phyloP scores from a whole-genome alignment of 64 coral and sea anemone genomes.

The Stylophora pistillata region DNA sequence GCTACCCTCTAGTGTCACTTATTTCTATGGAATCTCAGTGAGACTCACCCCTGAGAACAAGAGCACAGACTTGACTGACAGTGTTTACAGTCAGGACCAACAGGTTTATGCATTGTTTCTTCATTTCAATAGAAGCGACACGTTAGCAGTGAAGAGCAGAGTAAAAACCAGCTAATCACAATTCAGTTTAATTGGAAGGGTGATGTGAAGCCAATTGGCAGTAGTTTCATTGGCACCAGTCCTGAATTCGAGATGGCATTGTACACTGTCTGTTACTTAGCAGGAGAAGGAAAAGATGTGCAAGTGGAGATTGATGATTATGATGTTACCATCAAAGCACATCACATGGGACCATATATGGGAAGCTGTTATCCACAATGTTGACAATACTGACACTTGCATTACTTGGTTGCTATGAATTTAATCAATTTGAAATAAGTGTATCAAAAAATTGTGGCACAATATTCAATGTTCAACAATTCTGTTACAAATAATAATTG shows the following conservation, averaged over 20 bases:
- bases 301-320: constrained; percentile 85
- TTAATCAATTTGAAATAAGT: neutral
- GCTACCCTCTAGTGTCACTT: too few relatives aligned
- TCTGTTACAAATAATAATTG: too few relatives aligned
- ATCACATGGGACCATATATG: constrained; percentile 29
- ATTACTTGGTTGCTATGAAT: neutral
- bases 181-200: constrained; percentile 94
- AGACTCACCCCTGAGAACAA: too few relatives aligned
- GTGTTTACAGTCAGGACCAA: too few relatives aligned
- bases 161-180: constrained; percentile 75
- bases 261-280: constrained; percentile 94
- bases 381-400: neutral
- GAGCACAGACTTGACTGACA: too few relatives aligned
- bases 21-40: too few relatives aligned
- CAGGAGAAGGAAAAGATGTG: constrained; percentile 72
- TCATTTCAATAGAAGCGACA: neutral
- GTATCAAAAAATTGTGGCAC: neutral
- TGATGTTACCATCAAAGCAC: constrained; percentile 70
- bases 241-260: constrained; percentile 96
- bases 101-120: neutral
- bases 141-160: constrained; percentile 54
- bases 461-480: too few relatives aligned
- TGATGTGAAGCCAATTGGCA: constrained; percentile 86
- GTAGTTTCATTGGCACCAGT: constrained; percentile 94
- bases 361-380: constrained; percentile 52